phyloP scores from a whole-genome alignment of 2,113 vertebrate genomes.

The Urocitellus parryii region DNA sequence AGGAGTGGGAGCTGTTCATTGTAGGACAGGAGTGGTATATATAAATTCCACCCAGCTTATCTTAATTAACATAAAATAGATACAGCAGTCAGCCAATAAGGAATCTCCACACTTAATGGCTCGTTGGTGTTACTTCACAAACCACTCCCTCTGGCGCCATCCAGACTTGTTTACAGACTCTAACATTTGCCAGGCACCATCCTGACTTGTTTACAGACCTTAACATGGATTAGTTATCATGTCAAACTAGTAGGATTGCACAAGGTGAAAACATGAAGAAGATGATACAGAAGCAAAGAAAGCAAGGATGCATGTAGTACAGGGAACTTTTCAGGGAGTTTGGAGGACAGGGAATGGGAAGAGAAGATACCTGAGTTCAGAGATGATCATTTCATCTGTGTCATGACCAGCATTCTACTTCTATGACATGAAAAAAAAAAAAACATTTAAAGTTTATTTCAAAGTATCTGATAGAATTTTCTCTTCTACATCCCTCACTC shows the following conservation, averaged over 20 bases:
- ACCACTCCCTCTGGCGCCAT: too few species aligned
- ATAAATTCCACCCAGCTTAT: too few species aligned
- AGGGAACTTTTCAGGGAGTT: not conserved
- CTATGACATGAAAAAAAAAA: not conserved
- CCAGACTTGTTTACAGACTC: too few species aligned
- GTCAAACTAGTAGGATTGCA: not conserved
- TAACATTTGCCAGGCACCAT: too few species aligned
- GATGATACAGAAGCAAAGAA: not conserved
- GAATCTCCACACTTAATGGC: too few species aligned
- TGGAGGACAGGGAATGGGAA: not conserved
- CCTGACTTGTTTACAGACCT: too few species aligned
- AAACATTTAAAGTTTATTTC: constrained; percentile 25
- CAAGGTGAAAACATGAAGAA: not conserved
- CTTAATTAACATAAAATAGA: too few species aligned
- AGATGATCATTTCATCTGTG: not conserved
- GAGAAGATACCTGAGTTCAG: not conserved
- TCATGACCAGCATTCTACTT: not conserved
- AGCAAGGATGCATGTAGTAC: not conserved
- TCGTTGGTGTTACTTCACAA: too few species aligned
- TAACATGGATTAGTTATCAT: not conserved
- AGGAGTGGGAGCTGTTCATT: too few species aligned
- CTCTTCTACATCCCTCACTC: not conserved
- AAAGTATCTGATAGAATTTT: constrained; percentile 30
- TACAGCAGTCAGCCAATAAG: too few species aligned
- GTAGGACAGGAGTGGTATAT: too few species aligned